Evolutionary conservation across 1,140 invertebrate genomes (phyloP), one percentile per base, ranked within the genome.

Genomic region (Yoshiicerus persimilis): DNA sequence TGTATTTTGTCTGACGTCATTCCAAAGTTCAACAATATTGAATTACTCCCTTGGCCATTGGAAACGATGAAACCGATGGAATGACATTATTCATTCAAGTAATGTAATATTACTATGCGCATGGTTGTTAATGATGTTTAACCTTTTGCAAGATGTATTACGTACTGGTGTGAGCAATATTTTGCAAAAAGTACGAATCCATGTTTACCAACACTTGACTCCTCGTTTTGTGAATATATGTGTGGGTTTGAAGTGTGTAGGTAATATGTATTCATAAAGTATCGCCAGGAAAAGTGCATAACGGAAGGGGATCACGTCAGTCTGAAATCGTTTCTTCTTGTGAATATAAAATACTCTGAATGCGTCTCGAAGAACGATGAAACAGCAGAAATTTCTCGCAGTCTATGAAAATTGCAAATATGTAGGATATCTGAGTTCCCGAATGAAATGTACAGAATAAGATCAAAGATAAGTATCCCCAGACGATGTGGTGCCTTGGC

Each of bases 261-360:
- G 77, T 83, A 25, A 36, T 83, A 11, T 77, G 34, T 36, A 25
- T 36, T 41, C 38, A 85, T 62, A 47, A 85, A 47, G 84, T 56
- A 85, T 62, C 41, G 13, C 32, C 38, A 56, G 39, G n/a, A 85
- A 85, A 56, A 62, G 25, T 32, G 39, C 27, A 85, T 32, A 32
- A 27, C 30, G 39, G 41, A 41, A 36, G 56, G 84, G 56, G 84
- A 85, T 85, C 84, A 47, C 84, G 84, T 85, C 39, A 85, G 39
- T 47, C 56, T 41, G 38, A 47, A 85, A 85, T 85, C 47, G 39
- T 47, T 56, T 34, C 75, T 47, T 27, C 25, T 36, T 80, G n/a
- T 80, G 75, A 80, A 80, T 80, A 80, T 80, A 23, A 80, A 80
- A 80, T 80, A 38, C 4, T 20, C 32, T 80, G 36, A 8, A 85